A percentile compares a stretch with the other conserved stretches of the same genome.
Conservation (phyloP, 2,113 vertebrate species). For the Oceanites oceanicus region DNA sequence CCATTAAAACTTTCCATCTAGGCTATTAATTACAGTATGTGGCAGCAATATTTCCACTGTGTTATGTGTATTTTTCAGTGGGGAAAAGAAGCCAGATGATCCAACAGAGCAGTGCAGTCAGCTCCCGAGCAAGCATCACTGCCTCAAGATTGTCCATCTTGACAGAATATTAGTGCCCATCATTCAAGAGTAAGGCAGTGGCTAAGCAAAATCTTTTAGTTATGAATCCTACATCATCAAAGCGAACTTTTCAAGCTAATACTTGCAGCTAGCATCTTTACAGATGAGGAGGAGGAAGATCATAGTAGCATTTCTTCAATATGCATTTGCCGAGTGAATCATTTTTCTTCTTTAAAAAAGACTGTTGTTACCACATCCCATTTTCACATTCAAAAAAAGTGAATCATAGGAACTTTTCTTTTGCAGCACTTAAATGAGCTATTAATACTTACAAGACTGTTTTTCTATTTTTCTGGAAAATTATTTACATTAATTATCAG, state of each 20-base stretch:
- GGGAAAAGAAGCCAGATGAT: background rate
- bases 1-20: background rate
- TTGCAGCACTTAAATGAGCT: background rate
- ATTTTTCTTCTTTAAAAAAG: background rate
- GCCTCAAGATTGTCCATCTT: background rate
- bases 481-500: background rate
- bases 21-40: background rate
- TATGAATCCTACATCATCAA: background rate
- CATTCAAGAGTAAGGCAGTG: background rate
- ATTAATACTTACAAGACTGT: background rate
- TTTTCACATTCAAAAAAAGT: background rate
- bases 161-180: background rate
- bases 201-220: background rate
- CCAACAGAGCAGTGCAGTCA: background rate
- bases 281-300: background rate
- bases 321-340: background rate
- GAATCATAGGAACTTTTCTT: background rate
- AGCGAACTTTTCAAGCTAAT: background rate
- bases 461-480: background rate
- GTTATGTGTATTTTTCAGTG: background rate
- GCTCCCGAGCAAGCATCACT: background rate
- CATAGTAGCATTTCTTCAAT: background rate
- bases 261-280: background rate
- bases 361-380: background rate
- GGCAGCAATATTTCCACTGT: background rate